Evolutionary conservation across 35 echinoderm and acorn worm species (phyloP), one percentile per base, ranked within the genome.

Genomic region (Diadema setosum): DNA sequence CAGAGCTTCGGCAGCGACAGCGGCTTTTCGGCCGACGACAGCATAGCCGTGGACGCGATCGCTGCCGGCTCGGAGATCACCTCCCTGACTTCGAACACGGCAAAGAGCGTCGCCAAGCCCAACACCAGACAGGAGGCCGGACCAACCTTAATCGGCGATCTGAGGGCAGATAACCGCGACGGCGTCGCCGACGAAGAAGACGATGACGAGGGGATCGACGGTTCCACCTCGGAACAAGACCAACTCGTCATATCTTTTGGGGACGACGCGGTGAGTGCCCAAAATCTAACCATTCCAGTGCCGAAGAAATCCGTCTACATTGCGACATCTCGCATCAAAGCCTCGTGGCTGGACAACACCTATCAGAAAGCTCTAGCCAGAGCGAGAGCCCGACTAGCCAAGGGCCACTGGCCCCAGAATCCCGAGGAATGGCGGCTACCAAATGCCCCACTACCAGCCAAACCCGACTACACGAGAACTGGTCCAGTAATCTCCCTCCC

Each of bases 361-460:
- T 97, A 90, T 74, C 91, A 93, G 27, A 44, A 90, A 23, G 91
- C 95, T 46, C 46, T 93, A 17, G 29, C 55, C 0, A 80, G 87
- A 32, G 95, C 91, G 1, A 82, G 76, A 45, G 88, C 76, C 34
- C 49, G 95, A 55, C 44, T 96, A 40, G 87, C 31, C 20, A 7
- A 63, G 42, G 83, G 95, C 5, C 74, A 87, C 45, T 57, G 36
- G 12, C 95, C 95, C 45, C 65, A 87, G 52, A 50, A 75, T 7
- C 52, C 91, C 27, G 91, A 93, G 84, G 95, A 97, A 59, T 97
- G 95, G 95, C 75, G 95, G 34, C 75, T 93, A 41, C 95, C 91
- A 12, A 46, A 90, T 39, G 95, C 95, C 0, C 91, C 95, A 18
- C 81, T 83, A 31, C 95, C 95, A 39, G 91, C 95, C 9, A 78